Evolutionary conservation across 2,113 vertebrate species (phyloP), one percentile per base, ranked within the genome.

Genomic region (Gopherus evgoodei): DNA sequence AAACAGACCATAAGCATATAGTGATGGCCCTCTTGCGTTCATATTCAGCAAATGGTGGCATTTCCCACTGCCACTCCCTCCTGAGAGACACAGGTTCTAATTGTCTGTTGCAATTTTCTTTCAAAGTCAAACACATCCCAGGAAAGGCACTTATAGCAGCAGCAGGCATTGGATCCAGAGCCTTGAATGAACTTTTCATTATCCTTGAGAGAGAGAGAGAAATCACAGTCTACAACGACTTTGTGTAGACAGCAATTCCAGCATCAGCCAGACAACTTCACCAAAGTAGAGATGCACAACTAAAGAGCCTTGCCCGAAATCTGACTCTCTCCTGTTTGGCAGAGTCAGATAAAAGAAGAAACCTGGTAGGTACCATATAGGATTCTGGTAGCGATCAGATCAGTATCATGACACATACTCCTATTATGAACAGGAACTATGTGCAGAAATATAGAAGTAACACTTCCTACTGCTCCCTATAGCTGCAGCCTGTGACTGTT

Each of bases 71-170:
- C 86, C 35, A 3, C 79, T 83, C 25, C 81, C 12, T 93, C 53
- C 49, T 81, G 54, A 88, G 93, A 94, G 50, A 52, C 50, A 76
- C 13, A 35, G 57, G 53, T 50, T 94, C 24, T 78, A 29, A 59
- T 31, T 59, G 94, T 88, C 84, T 92, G 87, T 21, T 95, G 95
- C 89, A 93, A 96, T 97, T 94, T 96, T 86, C 88, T 91, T 96
- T 93, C 75, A 78, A 54, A 93, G 95, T 93, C 91, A 57, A 65
- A 95, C 79, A 47, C 78, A 81, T 95, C 90, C 31, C 27, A 91
- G 93, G 25, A 0, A 3, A 42, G 22, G 69, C 72, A 24, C 21
- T 75, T 22, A 17, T 4, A 65, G 69, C 29, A 75, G 52, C 83
- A 94, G 81, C 85, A 90, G 76, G 83, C 69, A 79, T 90, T 76